Evolutionary conservation across 2,888 invertebrate species (phyloP), one percentile per base, ranked within the genome.

Genomic region (Eubasilissa splendida): DNA sequence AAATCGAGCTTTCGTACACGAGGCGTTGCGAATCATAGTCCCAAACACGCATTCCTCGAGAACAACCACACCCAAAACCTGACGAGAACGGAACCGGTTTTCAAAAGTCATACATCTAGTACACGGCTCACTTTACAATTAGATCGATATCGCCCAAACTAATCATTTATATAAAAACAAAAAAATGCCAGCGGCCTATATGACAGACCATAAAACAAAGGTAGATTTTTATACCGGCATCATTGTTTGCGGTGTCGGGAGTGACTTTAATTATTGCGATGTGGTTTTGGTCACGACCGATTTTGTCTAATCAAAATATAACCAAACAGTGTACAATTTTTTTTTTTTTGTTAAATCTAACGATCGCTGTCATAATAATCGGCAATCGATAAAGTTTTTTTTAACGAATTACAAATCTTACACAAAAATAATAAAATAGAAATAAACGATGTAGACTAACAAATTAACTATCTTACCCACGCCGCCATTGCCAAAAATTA

Each of bases 91-190:
- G 14, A 74, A 74, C 74, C 74, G 42, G 74, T 74, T 59, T 59
- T 10, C 50, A 50, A 59, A 74, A 74, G 42, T 59, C 58, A 50
- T 33, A 59, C 42, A 53, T 56, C 56, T 31, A 53, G 42, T 74
- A 59, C 74, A 42, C 14, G 56, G 58, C 22, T 74, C 42, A 50
- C 56, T 73, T 31, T 58, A 33, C 59, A 58, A 74, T 42, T 42
- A 74, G 74, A 74, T 74, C 59, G 50, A 74, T 59, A 74, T 74
- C 59, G n/a, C 42, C 12, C 50, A 68, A 50, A 42, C 52, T 68
- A n/a, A 68, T 42, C 12, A 63, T 63, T 63, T 31, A 22, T 60
- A 31, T 63, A 33, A 63, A 63, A 63, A 63, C 31, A 33, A 12
- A 2, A 31, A 33, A 11, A 11, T 31, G 10, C 33, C 33, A 12